Evolutionary conservation across 2,113 vertebrate genomes (phyloP), one percentile per base, ranked within the genome.

Genomic region (Girardinichthys multiradiatus): DNA sequence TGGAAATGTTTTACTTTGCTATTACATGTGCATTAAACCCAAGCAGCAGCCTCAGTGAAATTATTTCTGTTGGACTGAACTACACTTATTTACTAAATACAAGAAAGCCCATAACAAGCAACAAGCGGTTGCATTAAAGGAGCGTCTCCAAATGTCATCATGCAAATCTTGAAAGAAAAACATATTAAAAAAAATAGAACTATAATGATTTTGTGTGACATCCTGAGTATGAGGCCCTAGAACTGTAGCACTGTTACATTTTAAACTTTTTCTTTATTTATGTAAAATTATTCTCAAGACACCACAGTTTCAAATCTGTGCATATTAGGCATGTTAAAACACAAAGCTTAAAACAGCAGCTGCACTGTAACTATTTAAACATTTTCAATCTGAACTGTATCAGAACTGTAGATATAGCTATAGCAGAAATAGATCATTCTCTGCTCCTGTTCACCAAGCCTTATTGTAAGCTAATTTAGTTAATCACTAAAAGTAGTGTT

Each of bases 401-500:
- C 59, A 27, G 64, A 35, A 27, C 15, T 54, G 42, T 26, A 58
- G 8, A 15, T 37, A 39, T 28, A 54, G 30, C 31, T 3, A 27
- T 24, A n/a, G 1, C 59, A 27, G 29, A 71, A 62, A 62, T 48
- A 57, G 29, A 54, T 14, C 26, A 6, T n/a, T 35, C 4, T 30
- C 28, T 57, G 29, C 48, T 85, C 28, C 67, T 63, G 62, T 60
- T 70, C 75, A 68, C 80, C 65, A 76, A 51, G 35, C 57, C 62
- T 65, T 63, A 29, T 37, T 45, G 61, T 62, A 68, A 70, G n/a
- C 63, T 54, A 19, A 72, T 64, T 61, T 27, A 48, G 68, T 68
- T 67, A 65, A 77, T 75, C 28, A 67, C 48, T 77, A 45, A 79
- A 73, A 74, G n/a, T 26, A n/a, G 68, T 68, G 76, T 80, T 65